These are phyloP conservation scores for Beroe forskalii DNA, from an alignment of 37 sponge, comb jelly and placozoan species.

Conservation along the genomic window DNA sequence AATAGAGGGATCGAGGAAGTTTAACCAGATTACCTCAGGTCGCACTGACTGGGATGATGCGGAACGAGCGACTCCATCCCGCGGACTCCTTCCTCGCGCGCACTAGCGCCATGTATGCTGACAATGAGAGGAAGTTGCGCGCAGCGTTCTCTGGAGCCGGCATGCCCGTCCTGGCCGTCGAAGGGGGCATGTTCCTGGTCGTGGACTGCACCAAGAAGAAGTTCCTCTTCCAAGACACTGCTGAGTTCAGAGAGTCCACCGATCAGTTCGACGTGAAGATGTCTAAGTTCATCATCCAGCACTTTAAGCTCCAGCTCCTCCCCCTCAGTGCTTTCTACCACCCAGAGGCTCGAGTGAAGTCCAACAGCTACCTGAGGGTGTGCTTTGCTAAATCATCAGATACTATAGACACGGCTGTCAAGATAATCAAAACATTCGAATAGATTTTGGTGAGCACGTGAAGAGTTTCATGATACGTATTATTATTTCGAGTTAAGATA, in stretches of 20 bases:
- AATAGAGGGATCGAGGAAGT: too few relatives aligned
- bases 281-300: neutral
- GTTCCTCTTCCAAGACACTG: neutral
- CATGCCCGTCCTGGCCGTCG: neutral
- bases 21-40: too few relatives aligned
- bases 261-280: constrained; percentile 1
- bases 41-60: constrained; percentile 8
- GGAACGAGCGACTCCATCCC: neutral
- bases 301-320: neutral
- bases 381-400: constrained; percentile 24
- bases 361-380: neutral
- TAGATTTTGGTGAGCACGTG: neutral
- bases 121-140: neutral
- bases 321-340: neutral
- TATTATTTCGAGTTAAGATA: too few relatives aligned
- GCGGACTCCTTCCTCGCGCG: neutral
- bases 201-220: constrained; percentile 36
- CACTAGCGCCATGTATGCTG: neutral
- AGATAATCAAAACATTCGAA: constrained; percentile 13
- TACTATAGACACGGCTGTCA: constrained; percentile 1
- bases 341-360: neutral
- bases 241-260: neutral
- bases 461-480: neutral
- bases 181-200: neutral
- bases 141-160: neutral